phyloP scores from a whole-genome alignment of 2,888 invertebrate genomes.

The Drosophila maculinotata region DNA sequence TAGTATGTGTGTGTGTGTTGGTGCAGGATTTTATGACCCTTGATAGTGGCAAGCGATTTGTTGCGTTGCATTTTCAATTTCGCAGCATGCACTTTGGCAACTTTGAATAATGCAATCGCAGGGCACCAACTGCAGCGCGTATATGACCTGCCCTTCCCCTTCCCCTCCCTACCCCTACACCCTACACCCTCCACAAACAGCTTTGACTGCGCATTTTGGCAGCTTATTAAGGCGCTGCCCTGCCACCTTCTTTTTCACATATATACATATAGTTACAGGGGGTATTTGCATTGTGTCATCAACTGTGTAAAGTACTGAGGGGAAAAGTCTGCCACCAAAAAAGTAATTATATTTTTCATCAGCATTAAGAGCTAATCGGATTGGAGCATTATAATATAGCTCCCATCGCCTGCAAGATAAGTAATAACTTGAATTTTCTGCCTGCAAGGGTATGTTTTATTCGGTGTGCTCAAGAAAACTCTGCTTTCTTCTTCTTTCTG shows the following conservation, averaged over 20 bases:
- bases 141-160: constrained; percentile 18
- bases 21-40: constrained; percentile 71
- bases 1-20: constrained; percentile 29
- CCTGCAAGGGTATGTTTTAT: background rate
- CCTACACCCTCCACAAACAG: constrained; percentile 2
- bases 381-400: no score
- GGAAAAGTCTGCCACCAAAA: no score
- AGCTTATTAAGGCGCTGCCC: constrained; percentile 66
- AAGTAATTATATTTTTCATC: no score
- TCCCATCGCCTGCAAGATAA: no score
- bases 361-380: no score
- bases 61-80: constrained; percentile 79
- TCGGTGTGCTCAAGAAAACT: background rate
- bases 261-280: no score
- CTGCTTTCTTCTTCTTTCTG: background rate
- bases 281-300: no score
- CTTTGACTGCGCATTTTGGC: constrained; percentile 53
- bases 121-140: constrained; percentile 41
- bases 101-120: constrained; percentile 74
- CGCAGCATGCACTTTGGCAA: constrained; percentile 65
- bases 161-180: background rate
- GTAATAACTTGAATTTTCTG: no score
- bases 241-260: background rate
- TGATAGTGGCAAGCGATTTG: constrained; percentile 78
- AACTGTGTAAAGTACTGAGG: no score